phyloP scores from a whole-genome alignment of 2,888 invertebrate species.

The Calameuta idolon region DNA sequence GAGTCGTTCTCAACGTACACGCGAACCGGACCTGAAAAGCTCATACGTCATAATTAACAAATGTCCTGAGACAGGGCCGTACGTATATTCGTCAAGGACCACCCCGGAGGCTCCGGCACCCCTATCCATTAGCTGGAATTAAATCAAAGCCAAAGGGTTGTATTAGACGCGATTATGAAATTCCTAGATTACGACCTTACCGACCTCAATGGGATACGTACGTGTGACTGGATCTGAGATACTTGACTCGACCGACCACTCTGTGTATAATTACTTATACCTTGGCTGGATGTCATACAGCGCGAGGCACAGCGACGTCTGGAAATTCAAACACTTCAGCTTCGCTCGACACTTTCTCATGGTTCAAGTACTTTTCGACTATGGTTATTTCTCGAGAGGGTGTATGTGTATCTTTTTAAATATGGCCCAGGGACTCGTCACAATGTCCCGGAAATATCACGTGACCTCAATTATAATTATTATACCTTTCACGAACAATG shows the following conservation, averaged over 20 bases:
- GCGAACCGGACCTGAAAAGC: background rate
- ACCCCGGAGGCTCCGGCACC: conserved; percentile 50
- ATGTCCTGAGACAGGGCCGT: conserved; percentile 35
- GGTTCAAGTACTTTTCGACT: background rate
- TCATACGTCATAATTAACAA: conserved; percentile 57
- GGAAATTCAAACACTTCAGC: background rate
- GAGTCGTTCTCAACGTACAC: background rate
- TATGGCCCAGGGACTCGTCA: background rate
- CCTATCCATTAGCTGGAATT: conserved; percentile 59
- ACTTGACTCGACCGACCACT: background rate
- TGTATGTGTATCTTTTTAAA: background rate
- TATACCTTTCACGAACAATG: background rate
- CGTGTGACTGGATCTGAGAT: background rate
- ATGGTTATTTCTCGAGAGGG: background rate
- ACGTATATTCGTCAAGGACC: conserved; percentile 39
- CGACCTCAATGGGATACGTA: conserved; percentile 1
- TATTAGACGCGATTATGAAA: conserved; percentile 45
- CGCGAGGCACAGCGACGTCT: background rate
- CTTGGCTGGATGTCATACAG: background rate
- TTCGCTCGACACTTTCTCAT: background rate
- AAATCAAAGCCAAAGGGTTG: conserved; percentile 49
- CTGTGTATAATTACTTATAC: background rate
- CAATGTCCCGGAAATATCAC: background rate
- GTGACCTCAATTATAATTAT: background rate
- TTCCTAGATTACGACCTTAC: conserved; percentile 36